These are phyloP conservation scores for Apaloderma vittatum DNA, from an alignment of 2,113 vertebrate species.

Conservation along the genomic window DNA sequence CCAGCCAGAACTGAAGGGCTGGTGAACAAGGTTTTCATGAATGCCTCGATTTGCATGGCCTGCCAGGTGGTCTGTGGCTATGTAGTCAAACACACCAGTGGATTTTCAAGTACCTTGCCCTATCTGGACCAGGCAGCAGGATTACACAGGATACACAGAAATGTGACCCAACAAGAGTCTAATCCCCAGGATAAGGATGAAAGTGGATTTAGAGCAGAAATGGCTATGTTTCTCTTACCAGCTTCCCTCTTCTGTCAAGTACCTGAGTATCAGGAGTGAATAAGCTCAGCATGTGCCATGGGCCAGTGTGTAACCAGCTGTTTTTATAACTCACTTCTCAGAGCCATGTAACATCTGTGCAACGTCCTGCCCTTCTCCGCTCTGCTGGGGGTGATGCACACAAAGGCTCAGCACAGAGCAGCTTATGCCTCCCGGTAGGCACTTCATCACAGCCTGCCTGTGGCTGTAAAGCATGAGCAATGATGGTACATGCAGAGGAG, in stretches of 20 bases:
- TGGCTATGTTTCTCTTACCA: background rate
- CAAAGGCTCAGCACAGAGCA: background rate
- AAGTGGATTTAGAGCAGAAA: background rate
- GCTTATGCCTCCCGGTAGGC: background rate
- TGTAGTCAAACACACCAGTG: background rate
- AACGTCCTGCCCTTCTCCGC: background rate
- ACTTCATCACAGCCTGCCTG: background rate
- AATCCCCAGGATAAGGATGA: background rate
- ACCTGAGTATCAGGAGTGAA: background rate
- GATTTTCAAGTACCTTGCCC: background rate
- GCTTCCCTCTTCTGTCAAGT: background rate
- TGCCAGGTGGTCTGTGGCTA: background rate
- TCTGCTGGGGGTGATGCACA: background rate
- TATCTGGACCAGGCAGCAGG: background rate
- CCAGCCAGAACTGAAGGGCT: slow-evolving; percentile 3
- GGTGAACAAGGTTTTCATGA: background rate
- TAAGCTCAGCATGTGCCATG: background rate
- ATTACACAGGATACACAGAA: background rate
- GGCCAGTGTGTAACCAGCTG: background rate
- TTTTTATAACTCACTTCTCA: background rate
- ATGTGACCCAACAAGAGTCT: background rate
- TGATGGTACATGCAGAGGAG: background rate
- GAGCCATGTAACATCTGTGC: background rate
- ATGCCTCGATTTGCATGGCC: background rate
- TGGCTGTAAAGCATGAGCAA: background rate